Conservation (phyloP, 2,113 vertebrate species). For the Mormyrus iriodes region DNA sequence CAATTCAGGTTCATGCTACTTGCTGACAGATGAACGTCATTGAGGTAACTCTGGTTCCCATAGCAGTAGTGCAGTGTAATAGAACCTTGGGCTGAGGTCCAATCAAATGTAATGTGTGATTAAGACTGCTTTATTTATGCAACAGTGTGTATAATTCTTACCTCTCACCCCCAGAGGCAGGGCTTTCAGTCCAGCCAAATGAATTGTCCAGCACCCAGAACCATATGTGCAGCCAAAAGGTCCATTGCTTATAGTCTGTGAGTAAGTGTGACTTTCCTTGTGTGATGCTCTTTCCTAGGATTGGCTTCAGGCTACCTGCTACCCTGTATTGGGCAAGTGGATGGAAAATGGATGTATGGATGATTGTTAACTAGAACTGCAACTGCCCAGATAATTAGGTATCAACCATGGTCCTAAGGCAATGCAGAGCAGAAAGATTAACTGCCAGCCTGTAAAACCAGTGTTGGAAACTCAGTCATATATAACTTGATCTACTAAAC, state of each 20-base stretch:
- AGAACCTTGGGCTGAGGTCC: background rate
- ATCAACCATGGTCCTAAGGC: background rate
- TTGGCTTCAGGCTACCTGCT: background rate
- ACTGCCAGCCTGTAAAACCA: background rate
- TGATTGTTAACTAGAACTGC: background rate
- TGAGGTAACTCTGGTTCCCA: background rate
- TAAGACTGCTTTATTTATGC: background rate
- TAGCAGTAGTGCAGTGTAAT: background rate
- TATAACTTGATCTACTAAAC: background rate
- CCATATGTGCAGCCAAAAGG: background rate
- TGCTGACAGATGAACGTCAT: background rate
- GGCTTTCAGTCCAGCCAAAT: background rate
- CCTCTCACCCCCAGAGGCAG: background rate
- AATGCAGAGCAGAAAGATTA: background rate
- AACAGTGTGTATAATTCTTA: background rate
- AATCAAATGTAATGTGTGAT: background rate
- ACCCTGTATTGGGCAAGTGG: background rate
- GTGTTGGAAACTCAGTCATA: background rate
- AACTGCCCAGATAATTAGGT: background rate
- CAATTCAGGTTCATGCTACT: background rate
- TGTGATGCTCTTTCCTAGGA: background rate
- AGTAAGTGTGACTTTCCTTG: background rate
- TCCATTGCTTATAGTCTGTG: background rate
- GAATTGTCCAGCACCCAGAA: background rate
- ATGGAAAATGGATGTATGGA: background rate